A percentile compares a stretch with the other conserved stretches of the same genome.
Evolutionary conservation across 2,888 invertebrate genomes (phyloP).

Genomic region (Leucozona laternaria): DNA sequence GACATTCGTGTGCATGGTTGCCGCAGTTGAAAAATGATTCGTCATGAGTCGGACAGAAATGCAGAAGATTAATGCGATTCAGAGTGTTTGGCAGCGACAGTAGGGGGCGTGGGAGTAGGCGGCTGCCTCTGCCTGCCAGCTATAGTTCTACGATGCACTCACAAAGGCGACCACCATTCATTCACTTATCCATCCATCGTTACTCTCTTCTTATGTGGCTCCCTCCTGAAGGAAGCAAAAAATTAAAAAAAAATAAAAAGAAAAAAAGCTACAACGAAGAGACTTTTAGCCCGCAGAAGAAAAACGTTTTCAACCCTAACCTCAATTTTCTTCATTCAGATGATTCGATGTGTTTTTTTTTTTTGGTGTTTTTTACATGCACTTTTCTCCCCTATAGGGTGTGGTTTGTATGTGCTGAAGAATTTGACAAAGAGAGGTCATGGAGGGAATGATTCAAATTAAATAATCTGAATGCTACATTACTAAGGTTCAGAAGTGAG

Average conservation of each 20-base stretch:
- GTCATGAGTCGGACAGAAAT: constrained; percentile 72
- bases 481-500: constrained; percentile 3
- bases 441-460: background rate
- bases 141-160: constrained; percentile 48
- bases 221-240: constrained; percentile 1
- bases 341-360: constrained; percentile 56
- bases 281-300: constrained; percentile 53
- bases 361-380: background rate
- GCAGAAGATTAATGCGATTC: constrained; percentile 75
- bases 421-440: background rate
- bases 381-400: background rate
- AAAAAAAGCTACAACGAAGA: constrained; percentile 33
- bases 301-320: constrained; percentile 63
- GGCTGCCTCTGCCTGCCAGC: constrained; percentile 46
- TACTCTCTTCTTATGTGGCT: constrained; percentile 45
- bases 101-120: constrained; percentile 68
- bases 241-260: background rate
- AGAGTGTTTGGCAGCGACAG: constrained; percentile 72
- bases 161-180: constrained; percentile 74
- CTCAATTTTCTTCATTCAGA: constrained; percentile 67
- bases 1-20: constrained; percentile 66
- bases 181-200: constrained; percentile 75
- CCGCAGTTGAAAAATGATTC: constrained; percentile 74
- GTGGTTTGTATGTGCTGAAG: background rate
- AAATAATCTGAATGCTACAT: background rate